Evolutionary conservation across 2,888 invertebrate genomes (phyloP).

Genomic region (Stenchaetothrips biformis): DNA sequence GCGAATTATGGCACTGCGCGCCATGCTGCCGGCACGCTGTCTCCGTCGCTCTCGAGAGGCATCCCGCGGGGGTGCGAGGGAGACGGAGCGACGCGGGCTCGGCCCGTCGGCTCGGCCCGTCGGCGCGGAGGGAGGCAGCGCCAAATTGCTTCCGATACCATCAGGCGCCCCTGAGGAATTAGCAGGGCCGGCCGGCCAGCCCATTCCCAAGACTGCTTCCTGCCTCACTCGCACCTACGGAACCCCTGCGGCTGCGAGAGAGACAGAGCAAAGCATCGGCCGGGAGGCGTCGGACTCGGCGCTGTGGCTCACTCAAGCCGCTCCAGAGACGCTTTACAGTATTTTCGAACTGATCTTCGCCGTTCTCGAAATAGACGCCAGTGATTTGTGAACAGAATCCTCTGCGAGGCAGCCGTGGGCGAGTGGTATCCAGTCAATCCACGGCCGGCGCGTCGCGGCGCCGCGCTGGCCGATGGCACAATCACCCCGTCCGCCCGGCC

Average conservation of each 20-base stretch:
- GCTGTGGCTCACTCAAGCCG: too few species aligned
- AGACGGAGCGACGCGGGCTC: too few species aligned
- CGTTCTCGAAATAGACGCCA: too few species aligned
- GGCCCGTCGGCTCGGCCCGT: background rate
- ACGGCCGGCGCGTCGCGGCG: background rate
- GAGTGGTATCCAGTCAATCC: background rate
- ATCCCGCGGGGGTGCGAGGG: too few species aligned
- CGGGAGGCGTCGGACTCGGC: too few species aligned
- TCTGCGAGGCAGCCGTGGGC: background rate
- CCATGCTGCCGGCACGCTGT: too few species aligned
- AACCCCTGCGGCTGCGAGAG: background rate
- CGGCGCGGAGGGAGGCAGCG: background rate
- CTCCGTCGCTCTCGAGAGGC: too few species aligned
- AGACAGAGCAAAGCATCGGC: too few species aligned
- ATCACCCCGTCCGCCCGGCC: background rate
- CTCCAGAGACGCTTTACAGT: too few species aligned
- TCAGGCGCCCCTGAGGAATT: background rate
- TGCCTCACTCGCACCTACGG: background rate
- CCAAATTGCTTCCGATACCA: background rate
- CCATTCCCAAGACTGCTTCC: background rate
- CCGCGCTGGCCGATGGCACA: background rate
- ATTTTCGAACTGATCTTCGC: too few species aligned
- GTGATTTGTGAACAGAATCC: too few species aligned
- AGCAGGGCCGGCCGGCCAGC: background rate
- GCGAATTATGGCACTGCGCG: slow-evolving; percentile 3